Evolutionary conservation across 2,113 vertebrate species (phyloP), one percentile per base, ranked within the genome.

Genomic region (Cynocephalus volans): DNA sequence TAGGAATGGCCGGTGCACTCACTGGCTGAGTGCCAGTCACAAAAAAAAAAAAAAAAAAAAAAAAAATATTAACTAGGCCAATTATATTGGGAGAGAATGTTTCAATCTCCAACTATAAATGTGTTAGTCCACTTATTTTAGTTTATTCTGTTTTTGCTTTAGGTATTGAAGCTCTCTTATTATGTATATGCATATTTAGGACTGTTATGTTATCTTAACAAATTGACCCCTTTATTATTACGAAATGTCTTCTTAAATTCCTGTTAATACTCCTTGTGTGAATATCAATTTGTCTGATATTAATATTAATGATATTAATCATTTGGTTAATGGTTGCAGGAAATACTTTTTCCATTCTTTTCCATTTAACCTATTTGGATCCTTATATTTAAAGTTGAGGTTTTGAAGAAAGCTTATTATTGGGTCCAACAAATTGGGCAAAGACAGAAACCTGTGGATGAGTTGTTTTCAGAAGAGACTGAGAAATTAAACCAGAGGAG

Each of bases 111-210:
- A 70, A 76, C 14, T 96, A n/a, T 62, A 83, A 54, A 31, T 77
- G 54, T 64, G 23, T 70, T 84, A 45, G 45, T 77, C 45, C 13
- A 64, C 54, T 60, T 56, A n/a, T 82, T 13, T 67, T 19, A 41
- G 83, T 90, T 85, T 90, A 41, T 75, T 67, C 7, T 50, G 31
- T 62, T 92, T 93, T 73, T 87, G 45, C 18, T 81, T 92, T 36
- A 56, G 17, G 58, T n/a, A 77, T n/a, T 28, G 36, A 93, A 89
- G 41, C 28, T 75, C 50, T 62, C 21, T 81, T 81, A 15, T 72
- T 93, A 50, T 3, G 8, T 60, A 26, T 15, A 52, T 88, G 31
- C 28, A n/a, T 48, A 72, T 65, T 91, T 67, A 67, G 41, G 48
- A 75, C 65, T 86, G 4, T 75, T 75, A 19, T 8, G 26, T 54